These are phyloP conservation scores for Drosophila anceps DNA, from an alignment of 2,888 invertebrate genomes.

Conservation along the genomic window DNA sequence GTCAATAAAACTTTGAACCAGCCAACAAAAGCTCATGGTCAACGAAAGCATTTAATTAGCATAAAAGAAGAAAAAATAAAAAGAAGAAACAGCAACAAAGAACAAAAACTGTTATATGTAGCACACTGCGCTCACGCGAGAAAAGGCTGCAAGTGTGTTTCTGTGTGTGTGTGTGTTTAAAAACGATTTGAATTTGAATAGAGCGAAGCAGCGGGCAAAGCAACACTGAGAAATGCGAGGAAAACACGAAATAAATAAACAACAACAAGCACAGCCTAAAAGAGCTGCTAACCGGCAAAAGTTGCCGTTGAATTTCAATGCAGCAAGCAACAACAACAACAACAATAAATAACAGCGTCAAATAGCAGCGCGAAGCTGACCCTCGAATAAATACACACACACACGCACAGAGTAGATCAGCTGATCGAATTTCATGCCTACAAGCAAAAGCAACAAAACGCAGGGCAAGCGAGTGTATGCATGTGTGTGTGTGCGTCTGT, in stretches of 20 bases:
- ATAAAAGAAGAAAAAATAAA: conserved; percentile 41
- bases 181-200: conserved; percentile 56
- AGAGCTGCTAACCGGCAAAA: conserved; percentile 39
- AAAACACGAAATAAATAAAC: conserved; percentile 44
- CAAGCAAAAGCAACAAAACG: conserved; percentile 43
- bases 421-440: conserved; percentile 75
- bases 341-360: conserved; percentile 14
- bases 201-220: conserved; percentile 16
- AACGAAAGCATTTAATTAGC: conserved; percentile 81
- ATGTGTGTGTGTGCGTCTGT: conserved; percentile 16
- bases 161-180: conserved; percentile 21
- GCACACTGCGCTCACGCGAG: conserved; percentile 51
- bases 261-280: conserved; percentile 2
- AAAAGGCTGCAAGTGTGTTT: conserved; percentile 48
- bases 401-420: conserved; percentile 52
- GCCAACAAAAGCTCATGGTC: conserved; percentile 72
- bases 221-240: conserved; percentile 27
- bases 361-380: conserved; percentile 54
- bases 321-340: conserved; percentile 24
- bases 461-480: conserved; percentile 15
- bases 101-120: conserved; percentile 42
- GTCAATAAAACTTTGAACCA: conserved; percentile 75
- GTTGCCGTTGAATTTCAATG: conserved; percentile 46
- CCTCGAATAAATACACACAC: conserved; percentile 55
- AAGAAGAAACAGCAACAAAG: conserved; percentile 22